Conservation (phyloP, 2,797 vertebrate genomes). For the Dryobates pubescens region DNA sequence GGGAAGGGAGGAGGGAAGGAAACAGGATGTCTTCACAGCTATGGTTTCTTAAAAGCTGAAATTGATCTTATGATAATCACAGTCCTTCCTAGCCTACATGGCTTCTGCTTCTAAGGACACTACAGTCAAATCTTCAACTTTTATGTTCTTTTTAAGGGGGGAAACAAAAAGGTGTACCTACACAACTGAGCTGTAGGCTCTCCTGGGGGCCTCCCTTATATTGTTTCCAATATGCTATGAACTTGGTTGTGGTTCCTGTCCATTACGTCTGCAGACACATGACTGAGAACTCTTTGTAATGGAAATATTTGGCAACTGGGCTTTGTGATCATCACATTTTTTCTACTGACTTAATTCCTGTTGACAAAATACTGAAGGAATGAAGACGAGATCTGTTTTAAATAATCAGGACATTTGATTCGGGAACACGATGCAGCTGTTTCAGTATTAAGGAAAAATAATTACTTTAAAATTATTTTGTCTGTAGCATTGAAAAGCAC, state of each 20-base stretch:
- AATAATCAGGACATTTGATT: slow-evolving; percentile 30
- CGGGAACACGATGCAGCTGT: neutral
- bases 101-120: neutral
- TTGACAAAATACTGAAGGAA: slow-evolving; percentile 29
- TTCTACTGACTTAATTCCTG: slow-evolving; percentile 28
- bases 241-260: neutral
- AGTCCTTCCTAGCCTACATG: neutral
- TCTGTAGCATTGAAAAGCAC: neutral
- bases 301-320: slow-evolving; percentile 6
- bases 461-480: neutral
- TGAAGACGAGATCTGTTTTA: slow-evolving; percentile 23
- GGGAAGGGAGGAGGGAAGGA: neutral
- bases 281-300: slow-evolving; percentile 15
- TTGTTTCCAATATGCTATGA: neutral
- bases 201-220: neutral
- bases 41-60: neutral
- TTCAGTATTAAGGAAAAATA: slow-evolving; percentile 2
- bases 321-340: slow-evolving; percentile 1
- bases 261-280: neutral
- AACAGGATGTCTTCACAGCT: neutral
- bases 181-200: neutral
- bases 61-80: neutral
- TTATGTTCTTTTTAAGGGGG: neutral
- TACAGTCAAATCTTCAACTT: neutral
- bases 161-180: neutral